Percentiles rank a stretch among this genome's conserved stretches.
Evolutionary conservation across 2,113 vertebrate species (phyloP).

Genomic region (Phrynocephalus versicolor): DNA sequence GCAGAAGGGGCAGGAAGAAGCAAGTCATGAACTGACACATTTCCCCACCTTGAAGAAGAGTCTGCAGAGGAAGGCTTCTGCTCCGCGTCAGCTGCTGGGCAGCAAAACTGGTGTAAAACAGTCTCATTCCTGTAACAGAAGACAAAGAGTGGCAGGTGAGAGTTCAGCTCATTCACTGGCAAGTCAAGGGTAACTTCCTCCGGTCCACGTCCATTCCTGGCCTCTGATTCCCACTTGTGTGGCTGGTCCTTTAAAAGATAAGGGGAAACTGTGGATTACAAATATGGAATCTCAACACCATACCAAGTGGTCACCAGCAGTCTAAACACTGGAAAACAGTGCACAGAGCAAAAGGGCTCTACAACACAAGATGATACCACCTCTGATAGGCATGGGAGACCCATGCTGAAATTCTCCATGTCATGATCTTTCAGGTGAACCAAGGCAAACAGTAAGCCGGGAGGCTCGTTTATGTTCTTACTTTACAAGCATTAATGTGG

Average conservation of each 20-base stretch:
- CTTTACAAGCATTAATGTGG: not conserved
- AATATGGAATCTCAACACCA: rapidly evolving
- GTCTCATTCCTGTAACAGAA: conserved; percentile 89
- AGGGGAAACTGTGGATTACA: conserved; percentile 13
- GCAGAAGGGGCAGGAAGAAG: not conserved
- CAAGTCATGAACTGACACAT: conserved; percentile 15
- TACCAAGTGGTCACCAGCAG: not conserved
- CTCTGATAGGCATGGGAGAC: not conserved
- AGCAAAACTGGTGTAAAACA: conserved; percentile 98
- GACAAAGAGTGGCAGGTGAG: conserved; percentile 49
- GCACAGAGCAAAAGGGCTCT: not conserved
- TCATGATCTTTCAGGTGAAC: not conserved
- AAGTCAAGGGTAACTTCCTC: conserved; percentile 22
- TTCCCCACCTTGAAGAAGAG: conserved; percentile 75
- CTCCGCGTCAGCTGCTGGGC: conserved; percentile 91
- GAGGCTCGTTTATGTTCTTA: not conserved
- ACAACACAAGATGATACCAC: too few relatives aligned
- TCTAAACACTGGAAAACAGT: not conserved
- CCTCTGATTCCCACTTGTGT: conserved; percentile 12
- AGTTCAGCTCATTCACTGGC: conserved; percentile 37
- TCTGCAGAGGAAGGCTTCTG: conserved; percentile 81
- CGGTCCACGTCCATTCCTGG: conserved; percentile 10
- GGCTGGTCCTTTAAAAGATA: conserved; percentile 3
- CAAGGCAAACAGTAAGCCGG: not conserved
- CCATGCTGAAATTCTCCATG: not conserved